phyloP scores from a whole-genome alignment of 1,140 invertebrate species.

The Trichonephila clavipes region DNA sequence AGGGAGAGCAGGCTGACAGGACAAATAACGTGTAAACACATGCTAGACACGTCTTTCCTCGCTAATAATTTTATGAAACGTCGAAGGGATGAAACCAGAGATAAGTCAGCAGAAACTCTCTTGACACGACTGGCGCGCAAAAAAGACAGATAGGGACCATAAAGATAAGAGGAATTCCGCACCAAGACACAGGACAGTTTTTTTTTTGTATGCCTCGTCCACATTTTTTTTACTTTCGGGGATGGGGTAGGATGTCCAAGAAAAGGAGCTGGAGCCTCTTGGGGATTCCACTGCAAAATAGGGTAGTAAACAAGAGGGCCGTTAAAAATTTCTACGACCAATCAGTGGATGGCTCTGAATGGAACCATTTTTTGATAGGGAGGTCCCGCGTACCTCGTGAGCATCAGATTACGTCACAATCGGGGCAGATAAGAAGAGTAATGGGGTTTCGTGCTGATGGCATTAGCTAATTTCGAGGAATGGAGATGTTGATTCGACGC shows the following conservation, averaged over 20 bases:
- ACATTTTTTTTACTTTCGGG: not conserved
- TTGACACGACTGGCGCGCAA: constrained; percentile 33
- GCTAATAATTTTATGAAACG: constrained; percentile 73
- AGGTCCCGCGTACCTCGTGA: not conserved
- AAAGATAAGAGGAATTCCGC: constrained; percentile 61
- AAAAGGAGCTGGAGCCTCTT: constrained; percentile 43
- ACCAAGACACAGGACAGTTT: not conserved
- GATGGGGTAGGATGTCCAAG: not conserved
- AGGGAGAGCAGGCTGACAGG: not conserved
- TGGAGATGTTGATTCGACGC: not conserved
- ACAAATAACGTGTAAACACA: constrained; percentile 58
- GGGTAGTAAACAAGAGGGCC: constrained; percentile 61
- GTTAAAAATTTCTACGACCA: constrained; percentile 53
- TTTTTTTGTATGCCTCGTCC: not conserved
- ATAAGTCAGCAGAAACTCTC: constrained; percentile 60
- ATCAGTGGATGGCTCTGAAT: constrained; percentile 40
- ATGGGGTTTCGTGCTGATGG: constrained; percentile 19
- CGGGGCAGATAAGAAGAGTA: not conserved
- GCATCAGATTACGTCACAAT: constrained; percentile 8
- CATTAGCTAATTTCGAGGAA: not conserved
- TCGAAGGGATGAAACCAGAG: constrained; percentile 36
- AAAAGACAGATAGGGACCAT: constrained; percentile 1
- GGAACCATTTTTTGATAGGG: constrained; percentile 24
- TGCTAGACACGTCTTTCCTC: constrained; percentile 68
- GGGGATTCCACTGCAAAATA: constrained; percentile 58